Base-by-base conservation (phyloP, 2,888 invertebrate genomes). In the Eudemis profundana region DNA sequence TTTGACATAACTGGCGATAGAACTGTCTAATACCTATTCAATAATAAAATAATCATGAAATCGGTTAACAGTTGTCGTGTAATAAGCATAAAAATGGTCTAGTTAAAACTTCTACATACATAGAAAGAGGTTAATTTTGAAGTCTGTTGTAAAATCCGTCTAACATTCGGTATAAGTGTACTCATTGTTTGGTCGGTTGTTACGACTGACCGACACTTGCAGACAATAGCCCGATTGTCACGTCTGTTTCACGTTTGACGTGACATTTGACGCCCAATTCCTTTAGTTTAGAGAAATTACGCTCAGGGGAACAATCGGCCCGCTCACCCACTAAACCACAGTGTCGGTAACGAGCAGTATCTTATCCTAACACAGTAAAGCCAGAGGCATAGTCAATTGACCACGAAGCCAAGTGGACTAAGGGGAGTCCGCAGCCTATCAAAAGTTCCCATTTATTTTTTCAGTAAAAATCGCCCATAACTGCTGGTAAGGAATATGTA, bases 211-310 rank as follows among this genome's bases (percentile, higher is more conserved):
- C 69, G 67, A 60, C 67, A 70, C 66, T 53, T 68, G 71, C 74
- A 75, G 77, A 88, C 86, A 87, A 89, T 86, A 74, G 78, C 61
- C 63, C 78, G 76, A 86, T 86, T 87, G 87, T 86, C 82, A 82
- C 77, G 79, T 85, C 77, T 79, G 71, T 78, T 84, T 84, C 79
- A 78, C 70, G 73, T 78, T 77, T 75, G 73, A 75, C 75, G 75
- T 75, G 72, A 78, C 75, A 74, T 76, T 74, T 75, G 70, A 74
- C 73, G 71, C 68, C 71, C 72, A 76, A 78, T 82, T 77, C 72
- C 74, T 79, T 82, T 72, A 75, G 74, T 84, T 83, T 79, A 70
- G 72, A 82, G 84, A 83, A 86, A 79, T 75, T 72, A 70, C 74
- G 71, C 68, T 68, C 69, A 63, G 68, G 60, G 62, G 60, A 61